Conservation (phyloP, 2,888 invertebrate species). For the Phragmatobia fuliginosa region DNA sequence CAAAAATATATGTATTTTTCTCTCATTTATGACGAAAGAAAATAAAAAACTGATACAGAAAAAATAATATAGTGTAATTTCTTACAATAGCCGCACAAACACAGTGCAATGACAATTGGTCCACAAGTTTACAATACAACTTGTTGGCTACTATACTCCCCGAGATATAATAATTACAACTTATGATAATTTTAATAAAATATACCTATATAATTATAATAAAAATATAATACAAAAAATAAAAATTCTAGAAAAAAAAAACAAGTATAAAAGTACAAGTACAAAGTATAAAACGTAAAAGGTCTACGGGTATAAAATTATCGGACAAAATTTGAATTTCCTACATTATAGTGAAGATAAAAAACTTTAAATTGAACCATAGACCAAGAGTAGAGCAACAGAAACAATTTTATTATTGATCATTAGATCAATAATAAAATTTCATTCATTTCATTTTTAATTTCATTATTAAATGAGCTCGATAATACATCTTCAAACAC, state of each 20-base stretch:
- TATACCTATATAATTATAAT: neutral
- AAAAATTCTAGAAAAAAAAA: neutral
- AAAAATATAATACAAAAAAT: neutral
- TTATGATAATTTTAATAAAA: neutral
- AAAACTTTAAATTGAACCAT: neutral
- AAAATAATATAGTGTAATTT: neutral
- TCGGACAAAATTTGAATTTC: neutral
- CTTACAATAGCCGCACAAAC: neutral
- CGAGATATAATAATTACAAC: neutral
- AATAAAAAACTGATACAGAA: neutral
- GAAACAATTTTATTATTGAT: no score
- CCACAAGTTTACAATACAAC: no score
- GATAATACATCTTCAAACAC: neutral
- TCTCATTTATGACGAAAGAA: no score
- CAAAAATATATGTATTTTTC: no score
- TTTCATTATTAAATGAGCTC: no score
- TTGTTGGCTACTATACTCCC: neutral
- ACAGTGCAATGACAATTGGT: neutral
- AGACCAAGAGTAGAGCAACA: fast-evolving
- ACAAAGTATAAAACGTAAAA: neutral
- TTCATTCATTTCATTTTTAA: no score
- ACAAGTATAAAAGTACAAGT: neutral
- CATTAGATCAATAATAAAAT: no score
- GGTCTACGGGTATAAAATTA: neutral
- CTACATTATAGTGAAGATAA: neutral